Evolutionary conservation across 2,888 invertebrate species (phyloP), one percentile per base, ranked within the genome.

Genomic region (Acrobeloides nanus): DNA sequence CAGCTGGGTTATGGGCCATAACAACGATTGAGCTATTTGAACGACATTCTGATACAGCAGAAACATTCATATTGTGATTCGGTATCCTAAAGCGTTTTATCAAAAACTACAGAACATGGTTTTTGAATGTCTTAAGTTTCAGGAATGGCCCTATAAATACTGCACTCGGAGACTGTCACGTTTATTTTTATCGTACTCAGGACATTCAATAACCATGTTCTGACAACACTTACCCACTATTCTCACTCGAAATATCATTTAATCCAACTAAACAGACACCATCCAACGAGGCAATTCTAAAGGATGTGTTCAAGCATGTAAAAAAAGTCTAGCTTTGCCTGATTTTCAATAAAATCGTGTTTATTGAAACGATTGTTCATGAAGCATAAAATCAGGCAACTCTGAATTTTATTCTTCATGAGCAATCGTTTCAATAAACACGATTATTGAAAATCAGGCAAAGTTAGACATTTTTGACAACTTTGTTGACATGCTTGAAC

Each of bases 1-100:
- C 74, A 6, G 59, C 64, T 1, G 77, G 77, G 52, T 76, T 76
- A 60, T 77, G 77, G 18, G 75, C 73, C 35, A 77, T 48, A 0
- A 76, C 62, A 31, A 75, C 64, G 4, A 72, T 65, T 1, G 75
- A 67, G 8, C 59, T 50, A 7, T 49, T 49, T 2, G 47, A 48
- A 20, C 58, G 57, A 60, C 77, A 77, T 1, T 64, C 45, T 3
- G 51, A 33, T 1, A 76, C 46, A n/a, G 59, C 48, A 7, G 64
- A 64, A 7, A 74, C 53, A 35, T 75, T 64, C 70, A 75, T 72
- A 1, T 67, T 64, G 56, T 76, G 76, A 24, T 64, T 68, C 21
- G 47, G 49, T 10, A 57, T 50, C 3, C 55, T 45, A 40, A 43
- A 40, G 34, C 1, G 21, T 33, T 12, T 32, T n/a, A 15, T 15